phyloP scores from a whole-genome alignment of 2,113 vertebrate genomes.

The Phrynocephalus versicolor region DNA sequence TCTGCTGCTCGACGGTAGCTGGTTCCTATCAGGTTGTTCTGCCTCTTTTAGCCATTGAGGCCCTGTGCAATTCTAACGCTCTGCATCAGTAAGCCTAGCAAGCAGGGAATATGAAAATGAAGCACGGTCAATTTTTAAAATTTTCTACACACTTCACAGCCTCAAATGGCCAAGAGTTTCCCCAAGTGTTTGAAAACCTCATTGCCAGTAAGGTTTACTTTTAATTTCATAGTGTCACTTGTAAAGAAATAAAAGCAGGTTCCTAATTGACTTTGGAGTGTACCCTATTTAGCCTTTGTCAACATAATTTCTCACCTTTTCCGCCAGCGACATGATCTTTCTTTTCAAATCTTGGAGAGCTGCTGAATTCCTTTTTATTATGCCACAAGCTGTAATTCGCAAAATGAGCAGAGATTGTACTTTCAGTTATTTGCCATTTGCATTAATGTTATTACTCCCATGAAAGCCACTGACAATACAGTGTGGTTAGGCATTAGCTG shows the following conservation, averaged over 20 bases:
- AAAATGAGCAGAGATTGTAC: constrained; percentile 47
- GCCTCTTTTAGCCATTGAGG: neutral
- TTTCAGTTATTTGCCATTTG: constrained; percentile 54
- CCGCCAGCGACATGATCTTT: constrained; percentile 24
- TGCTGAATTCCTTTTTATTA: constrained; percentile 50
- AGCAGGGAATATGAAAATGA: neutral
- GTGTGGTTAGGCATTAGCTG: constrained; percentile 43
- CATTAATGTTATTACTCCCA: constrained; percentile 40
- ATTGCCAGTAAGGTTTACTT: constrained; percentile 31
- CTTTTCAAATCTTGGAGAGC: constrained; percentile 34
- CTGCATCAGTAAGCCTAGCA: neutral
- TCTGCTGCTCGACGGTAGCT: neutral
- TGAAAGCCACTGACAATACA: constrained; percentile 53
- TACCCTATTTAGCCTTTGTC: constrained; percentile 38
- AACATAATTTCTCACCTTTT: constrained; percentile 48
- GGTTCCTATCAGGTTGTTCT: neutral
- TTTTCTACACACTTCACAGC: neutral
- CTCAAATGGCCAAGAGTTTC: neutral
- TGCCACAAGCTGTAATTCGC: constrained; percentile 31
- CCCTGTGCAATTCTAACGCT: neutral
- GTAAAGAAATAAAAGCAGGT: constrained; percentile 47
- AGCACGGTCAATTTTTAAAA: neutral
- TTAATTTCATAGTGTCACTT: constrained; percentile 32
- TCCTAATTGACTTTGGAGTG: constrained; percentile 42
- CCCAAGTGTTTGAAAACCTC: constrained; percentile 4